Base-by-base conservation (phyloP, 2,797 vertebrate genomes). In the Scleropages formosus region DNA sequence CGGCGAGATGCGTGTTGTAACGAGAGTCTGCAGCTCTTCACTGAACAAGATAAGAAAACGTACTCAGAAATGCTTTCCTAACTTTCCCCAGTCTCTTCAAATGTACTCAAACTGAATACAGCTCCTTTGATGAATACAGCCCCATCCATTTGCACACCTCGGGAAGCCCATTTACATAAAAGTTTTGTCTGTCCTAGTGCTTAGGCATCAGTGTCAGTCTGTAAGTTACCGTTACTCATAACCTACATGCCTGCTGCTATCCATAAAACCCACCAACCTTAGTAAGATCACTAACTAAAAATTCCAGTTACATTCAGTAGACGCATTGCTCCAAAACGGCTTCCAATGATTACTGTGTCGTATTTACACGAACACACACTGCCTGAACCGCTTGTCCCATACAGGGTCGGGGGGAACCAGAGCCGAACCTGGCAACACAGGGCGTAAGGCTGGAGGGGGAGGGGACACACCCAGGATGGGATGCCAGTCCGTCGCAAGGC, bases 11-110 rank as follows among this genome's bases (percentile, higher is more conserved):
- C 7, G 0, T 15, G 24, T 69, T 49, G 49, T 68, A 51, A 69
- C 53, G 67, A 18, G 15, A 49, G 20, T n/a, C 47, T 53, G 67
- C 46, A 16, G 69, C 51, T 31, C 51, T 13, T 58, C 51, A 58
- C n/a, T 31, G 13, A 58, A 59, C 26, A 9, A 39, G 51, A 72
- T 39, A 39, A 71, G 68, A 69, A 59, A 69, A 39, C 59, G 69
- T 59, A 27, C 69, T 59, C 53, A 20, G 18, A 31, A 60, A 59
- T 4, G 1, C 67, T 53, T 15, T 24, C 24, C 24, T 53, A 27
- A 24, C 18, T 60, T 72, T 59, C n/a, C n/a, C 39, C 24, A 31
- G 26, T n/a, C 56, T 72, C 59, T 39, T 71, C 26, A 58, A 20
- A 58, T 24, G 24, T 24, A 58, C 31, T 60, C 70, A 72, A 60